phyloP scores from a whole-genome alignment of 53 echinoderm and acorn worm species.

The Apostichopus leukothele region DNA sequence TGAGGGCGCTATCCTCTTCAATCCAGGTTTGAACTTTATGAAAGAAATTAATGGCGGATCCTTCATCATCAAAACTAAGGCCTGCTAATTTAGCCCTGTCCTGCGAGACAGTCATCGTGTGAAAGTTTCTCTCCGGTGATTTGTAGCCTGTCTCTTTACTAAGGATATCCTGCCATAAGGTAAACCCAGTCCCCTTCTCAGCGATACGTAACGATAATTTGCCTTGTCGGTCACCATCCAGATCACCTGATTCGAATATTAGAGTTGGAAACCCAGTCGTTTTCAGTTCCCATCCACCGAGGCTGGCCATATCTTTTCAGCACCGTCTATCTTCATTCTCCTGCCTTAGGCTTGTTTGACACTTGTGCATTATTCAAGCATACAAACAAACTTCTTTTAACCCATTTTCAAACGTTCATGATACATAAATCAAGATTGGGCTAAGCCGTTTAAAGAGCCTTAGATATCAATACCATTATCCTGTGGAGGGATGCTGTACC shows the following conservation, averaged over 20 bases:
- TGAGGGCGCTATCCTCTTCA: constrained; percentile 58
- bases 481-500: too few species aligned
- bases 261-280: constrained; percentile 92
- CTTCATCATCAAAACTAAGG: constrained; percentile 90
- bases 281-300: constrained; percentile 90
- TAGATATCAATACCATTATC: too few species aligned
- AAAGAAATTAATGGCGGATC: constrained; percentile 68
- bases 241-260: constrained; percentile 69
- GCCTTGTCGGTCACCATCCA: constrained; percentile 52
- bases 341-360: too few species aligned
- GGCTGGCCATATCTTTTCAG: constrained; percentile 76
- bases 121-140: constrained; percentile 88
- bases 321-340: too few species aligned
- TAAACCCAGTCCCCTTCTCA: constrained; percentile 94
- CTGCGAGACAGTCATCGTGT: constrained; percentile 71
- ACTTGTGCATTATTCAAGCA: too few species aligned
- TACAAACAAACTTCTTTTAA: too few species aligned
- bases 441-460: too few species aligned
- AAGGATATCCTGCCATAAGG: constrained; percentile 83
- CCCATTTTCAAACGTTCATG: too few species aligned
- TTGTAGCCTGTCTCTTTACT: constrained; percentile 71
- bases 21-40: constrained; percentile 76
- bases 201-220: constrained; percentile 75
- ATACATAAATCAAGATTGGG: too few species aligned
- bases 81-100: constrained; percentile 73